Evolutionary conservation across 2,113 vertebrate species (phyloP).

Genomic region (Colinus virginianus): DNA sequence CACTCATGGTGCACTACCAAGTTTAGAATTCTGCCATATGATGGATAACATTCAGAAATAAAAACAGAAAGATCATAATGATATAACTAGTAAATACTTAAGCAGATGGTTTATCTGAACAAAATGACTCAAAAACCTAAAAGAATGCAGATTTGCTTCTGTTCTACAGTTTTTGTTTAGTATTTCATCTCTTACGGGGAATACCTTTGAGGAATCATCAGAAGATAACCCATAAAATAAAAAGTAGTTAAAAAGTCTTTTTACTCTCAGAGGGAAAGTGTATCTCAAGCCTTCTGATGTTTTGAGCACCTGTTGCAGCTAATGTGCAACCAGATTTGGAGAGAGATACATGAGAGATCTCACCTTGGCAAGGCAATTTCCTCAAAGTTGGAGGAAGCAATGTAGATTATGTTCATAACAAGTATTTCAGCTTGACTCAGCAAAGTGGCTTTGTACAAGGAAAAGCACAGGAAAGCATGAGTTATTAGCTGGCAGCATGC

Average conservation of each 20-base stretch:
- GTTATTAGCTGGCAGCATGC: neutral
- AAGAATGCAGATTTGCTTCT: neutral
- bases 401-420: neutral
- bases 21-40: constrained; percentile 9
- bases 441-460: neutral
- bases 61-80: neutral
- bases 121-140: constrained; percentile 33
- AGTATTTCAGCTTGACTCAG: neutral
- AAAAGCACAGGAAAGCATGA: neutral
- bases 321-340: neutral
- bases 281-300: neutral
- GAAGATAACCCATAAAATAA: neutral
- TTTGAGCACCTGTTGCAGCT: neutral
- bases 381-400: neutral
- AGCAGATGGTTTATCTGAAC: constrained; percentile 6
- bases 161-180: neutral
- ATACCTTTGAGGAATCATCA: neutral
- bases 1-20: neutral
- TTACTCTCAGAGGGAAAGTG: neutral
- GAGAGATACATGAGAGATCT: neutral
- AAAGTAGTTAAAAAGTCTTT: neutral
- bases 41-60: neutral
- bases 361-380: neutral
- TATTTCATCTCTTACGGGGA: constrained; percentile 24
- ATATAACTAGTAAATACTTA: neutral